A percentile compares a stretch with the other conserved stretches of the same genome.
These are phyloP conservation scores for Oxyura jamaicensis DNA, from an alignment of 2,113 vertebrate species.

Conservation along the genomic window DNA sequence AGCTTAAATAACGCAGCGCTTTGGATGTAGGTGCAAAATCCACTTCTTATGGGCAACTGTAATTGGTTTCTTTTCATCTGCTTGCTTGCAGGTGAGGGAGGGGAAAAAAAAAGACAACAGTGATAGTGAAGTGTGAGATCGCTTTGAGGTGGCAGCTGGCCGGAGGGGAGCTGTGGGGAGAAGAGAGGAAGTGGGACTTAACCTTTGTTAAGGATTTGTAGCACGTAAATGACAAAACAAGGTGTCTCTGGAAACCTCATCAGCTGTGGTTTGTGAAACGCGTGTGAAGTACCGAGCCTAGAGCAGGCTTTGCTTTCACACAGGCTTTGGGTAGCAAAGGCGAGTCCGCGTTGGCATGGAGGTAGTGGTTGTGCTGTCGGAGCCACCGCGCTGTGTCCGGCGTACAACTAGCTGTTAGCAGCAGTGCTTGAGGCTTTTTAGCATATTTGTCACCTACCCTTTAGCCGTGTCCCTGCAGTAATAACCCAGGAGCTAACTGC, in stretches of 20 bases:
- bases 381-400: background rate
- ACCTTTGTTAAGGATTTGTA: background rate
- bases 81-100: background rate
- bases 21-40: background rate
- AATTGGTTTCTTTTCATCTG: constrained; percentile 29
- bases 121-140: background rate
- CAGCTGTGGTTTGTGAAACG: background rate
- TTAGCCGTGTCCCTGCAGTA: too few relatives aligned
- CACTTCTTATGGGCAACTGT: background rate
- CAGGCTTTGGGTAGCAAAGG: background rate
- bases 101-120: background rate
- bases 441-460: background rate
- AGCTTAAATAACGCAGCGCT: background rate
- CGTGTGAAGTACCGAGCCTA: background rate
- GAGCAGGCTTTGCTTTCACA: background rate
- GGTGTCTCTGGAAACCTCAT: background rate
- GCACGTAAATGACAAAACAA: background rate
- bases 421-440: background rate
- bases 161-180: too few relatives aligned
- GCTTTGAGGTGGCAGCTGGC: background rate
- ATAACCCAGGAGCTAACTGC: background rate
- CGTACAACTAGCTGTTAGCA: background rate
- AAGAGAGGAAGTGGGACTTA: background rate
- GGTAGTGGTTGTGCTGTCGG: background rate
- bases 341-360: background rate